These are phyloP conservation scores for Cydia pomonella DNA, from an alignment of 1,140 invertebrate species.

Conservation along the genomic window DNA sequence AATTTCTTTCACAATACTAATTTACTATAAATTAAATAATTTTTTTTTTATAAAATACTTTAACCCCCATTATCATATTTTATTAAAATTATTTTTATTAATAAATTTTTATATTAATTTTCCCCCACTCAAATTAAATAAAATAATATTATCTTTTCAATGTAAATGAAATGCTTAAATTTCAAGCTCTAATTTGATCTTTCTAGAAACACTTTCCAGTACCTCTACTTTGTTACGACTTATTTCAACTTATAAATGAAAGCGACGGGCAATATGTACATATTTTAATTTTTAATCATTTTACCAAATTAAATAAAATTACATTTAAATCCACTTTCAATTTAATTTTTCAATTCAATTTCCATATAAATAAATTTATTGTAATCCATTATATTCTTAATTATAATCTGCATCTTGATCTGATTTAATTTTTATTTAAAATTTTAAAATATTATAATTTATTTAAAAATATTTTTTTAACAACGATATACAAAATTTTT, in stretches of 20 bases:
- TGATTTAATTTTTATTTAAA: slow-evolving; percentile 76
- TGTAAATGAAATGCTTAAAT: no score
- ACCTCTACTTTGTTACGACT: no score
- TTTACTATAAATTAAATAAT: slow-evolving; percentile 72
- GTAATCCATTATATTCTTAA: slow-evolving; percentile 69
- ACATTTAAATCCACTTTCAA: slow-evolving; percentile 66
- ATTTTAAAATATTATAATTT: slow-evolving; percentile 73
- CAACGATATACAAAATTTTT: slow-evolving; percentile 81
- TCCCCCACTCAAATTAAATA: slow-evolving; percentile 74
- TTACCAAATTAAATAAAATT: slow-evolving; percentile 76
- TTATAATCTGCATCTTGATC: slow-evolving; percentile 82
- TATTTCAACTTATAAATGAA: no score
- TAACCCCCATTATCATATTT: slow-evolving; percentile 60
- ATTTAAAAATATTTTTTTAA: slow-evolving; percentile 81
- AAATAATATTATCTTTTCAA: slow-evolving; percentile 65
- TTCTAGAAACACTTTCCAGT: no score
- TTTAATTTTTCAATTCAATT: slow-evolving; percentile 46
- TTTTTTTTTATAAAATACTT: slow-evolving; percentile 75
- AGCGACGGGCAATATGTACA: no score
- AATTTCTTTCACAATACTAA: slow-evolving; percentile 78
- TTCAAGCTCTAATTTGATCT: no score
- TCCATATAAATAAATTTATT: slow-evolving; percentile 59
- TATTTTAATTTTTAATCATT: no score
- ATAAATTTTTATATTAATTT: no score
- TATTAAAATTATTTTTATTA: slow-evolving; percentile 49